These are phyloP conservation scores for Ellobium chinense DNA, from an alignment of 2,888 invertebrate genomes.

Conservation along the genomic window DNA sequence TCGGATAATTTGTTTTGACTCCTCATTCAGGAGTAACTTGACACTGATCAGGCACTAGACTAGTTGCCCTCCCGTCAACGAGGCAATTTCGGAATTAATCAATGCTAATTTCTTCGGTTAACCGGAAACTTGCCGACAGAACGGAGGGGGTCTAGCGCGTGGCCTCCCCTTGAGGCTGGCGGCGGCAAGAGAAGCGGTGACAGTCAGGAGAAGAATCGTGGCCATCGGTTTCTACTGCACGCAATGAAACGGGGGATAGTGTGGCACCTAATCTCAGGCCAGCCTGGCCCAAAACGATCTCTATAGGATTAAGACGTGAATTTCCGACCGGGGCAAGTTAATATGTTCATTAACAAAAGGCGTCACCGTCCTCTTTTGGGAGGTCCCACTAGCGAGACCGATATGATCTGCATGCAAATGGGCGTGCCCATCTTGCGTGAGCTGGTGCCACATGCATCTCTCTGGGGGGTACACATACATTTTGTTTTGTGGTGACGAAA, in stretches of 20 bases:
- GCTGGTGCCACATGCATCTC: not conserved
- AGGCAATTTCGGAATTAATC: conserved; percentile 39
- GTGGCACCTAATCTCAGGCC: conserved; percentile 2
- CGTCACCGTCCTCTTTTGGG: conserved; percentile 27
- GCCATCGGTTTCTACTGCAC: not conserved
- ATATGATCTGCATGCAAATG: conserved; percentile 25
- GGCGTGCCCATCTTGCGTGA: conserved; percentile 42
- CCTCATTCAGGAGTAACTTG: too few relatives aligned
- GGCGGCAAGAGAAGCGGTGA: not conserved
- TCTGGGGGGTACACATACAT: not conserved
- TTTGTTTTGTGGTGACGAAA: too few relatives aligned
- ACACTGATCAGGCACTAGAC: not conserved
- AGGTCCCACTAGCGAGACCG: conserved; percentile 32
- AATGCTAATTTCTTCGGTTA: conserved; percentile 36
- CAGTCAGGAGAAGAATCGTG: not conserved
- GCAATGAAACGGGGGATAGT: conserved; percentile 3
- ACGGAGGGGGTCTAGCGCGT: not conserved
- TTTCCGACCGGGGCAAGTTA: conserved; percentile 28
- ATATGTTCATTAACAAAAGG: conserved; percentile 39
- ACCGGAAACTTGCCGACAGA: not conserved
- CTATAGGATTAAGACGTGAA: conserved; percentile 19
- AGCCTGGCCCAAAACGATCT: not conserved
- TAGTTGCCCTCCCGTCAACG: conserved; percentile 11
- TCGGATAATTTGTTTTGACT: too few relatives aligned
- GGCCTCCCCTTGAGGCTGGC: not conserved